Conservation (phyloP, 2,888 invertebrate species). For the Catonia carolina region DNA sequence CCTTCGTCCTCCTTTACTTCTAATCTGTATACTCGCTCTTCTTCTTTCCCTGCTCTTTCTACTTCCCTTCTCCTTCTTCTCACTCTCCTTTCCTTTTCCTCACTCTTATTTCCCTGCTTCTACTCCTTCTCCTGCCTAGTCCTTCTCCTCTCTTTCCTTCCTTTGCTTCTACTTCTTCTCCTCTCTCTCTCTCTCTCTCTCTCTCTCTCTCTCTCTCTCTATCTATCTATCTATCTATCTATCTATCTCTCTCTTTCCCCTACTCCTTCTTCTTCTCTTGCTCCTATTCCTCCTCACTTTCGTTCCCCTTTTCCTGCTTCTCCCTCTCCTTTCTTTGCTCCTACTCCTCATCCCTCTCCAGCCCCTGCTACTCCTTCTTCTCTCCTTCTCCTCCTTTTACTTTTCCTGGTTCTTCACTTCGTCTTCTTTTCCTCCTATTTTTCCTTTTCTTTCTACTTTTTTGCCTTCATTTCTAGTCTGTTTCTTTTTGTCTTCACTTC, state of each 20-base stretch:
- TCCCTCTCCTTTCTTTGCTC: not conserved
- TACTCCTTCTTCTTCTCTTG: not conserved
- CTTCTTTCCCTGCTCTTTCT: not conserved
- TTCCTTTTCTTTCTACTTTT: not conserved
- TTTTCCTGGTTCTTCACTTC: not conserved
- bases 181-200: not conserved
- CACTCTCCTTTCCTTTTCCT: constrained; percentile 28
- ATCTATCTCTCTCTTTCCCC: not conserved
- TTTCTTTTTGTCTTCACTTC: not conserved
- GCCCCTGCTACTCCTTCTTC: too few relatives aligned
- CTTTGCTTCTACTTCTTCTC: not conserved
- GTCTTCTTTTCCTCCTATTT: not conserved
- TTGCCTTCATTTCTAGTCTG: not conserved
- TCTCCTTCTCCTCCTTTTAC: not conserved
- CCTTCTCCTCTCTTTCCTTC: constrained; percentile 33
- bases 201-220: not conserved
- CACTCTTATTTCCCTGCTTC: constrained; percentile 23
- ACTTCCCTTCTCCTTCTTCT: not conserved
- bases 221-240: not conserved
- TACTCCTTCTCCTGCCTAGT: constrained; percentile 49
- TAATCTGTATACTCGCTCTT: too few relatives aligned
- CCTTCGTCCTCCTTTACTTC: not conserved
- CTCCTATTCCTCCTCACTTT: too few relatives aligned
- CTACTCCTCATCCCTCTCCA: not conserved
- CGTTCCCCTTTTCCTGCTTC: too few relatives aligned